These are phyloP conservation scores for Corythornis vintsioides DNA, from an alignment of 2,113 vertebrate species.

Conservation along the genomic window DNA sequence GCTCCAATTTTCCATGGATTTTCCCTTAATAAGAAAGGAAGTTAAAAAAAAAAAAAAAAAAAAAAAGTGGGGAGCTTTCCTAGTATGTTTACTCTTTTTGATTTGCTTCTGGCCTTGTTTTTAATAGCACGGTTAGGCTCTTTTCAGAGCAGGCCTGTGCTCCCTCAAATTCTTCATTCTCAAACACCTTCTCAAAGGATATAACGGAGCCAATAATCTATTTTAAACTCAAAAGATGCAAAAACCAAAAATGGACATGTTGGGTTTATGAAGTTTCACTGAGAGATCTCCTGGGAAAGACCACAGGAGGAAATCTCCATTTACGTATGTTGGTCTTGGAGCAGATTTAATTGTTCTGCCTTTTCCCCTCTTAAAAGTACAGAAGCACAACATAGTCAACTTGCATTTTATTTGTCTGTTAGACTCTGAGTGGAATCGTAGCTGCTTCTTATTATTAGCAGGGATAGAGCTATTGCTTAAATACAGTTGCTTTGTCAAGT, in stretches of 20 bases:
- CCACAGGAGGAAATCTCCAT: fast-evolving
- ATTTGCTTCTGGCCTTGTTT: neutral
- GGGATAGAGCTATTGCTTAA: neutral
- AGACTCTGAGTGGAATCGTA: neutral
- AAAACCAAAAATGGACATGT: neutral
- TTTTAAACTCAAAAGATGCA: neutral
- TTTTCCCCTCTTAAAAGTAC: neutral
- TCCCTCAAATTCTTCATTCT: neutral
- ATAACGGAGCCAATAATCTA: neutral
- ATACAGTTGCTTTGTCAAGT: neutral
- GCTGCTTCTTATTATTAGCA: neutral
- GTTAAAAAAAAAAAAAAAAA: neutral
- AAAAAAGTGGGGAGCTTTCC: neutral
- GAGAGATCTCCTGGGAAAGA: neutral
- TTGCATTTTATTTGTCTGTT: neutral
- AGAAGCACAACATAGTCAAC: neutral
- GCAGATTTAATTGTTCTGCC: neutral
- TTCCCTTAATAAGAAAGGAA: neutral
- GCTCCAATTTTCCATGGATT: neutral
- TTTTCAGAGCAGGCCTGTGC: neutral
- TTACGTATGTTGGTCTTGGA: fast-evolving
- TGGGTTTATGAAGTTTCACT: neutral
- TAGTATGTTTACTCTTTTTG: neutral
- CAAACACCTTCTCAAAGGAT: neutral
- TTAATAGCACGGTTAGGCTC: neutral